Conservation (phyloP, 2,888 invertebrate genomes). For the Drosophila borborema region DNA sequence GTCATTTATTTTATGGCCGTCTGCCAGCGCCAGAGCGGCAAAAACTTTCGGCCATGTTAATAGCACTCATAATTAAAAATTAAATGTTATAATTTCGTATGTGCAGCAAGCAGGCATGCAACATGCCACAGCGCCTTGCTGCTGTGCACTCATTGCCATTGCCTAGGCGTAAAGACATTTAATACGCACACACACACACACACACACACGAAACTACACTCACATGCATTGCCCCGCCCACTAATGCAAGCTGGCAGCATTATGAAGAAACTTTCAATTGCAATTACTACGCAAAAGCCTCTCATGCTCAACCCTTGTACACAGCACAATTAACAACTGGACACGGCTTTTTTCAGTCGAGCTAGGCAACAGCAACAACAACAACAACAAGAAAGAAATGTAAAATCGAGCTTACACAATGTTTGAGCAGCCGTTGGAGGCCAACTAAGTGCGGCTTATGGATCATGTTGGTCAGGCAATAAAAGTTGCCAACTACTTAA, state of each 20-base stretch:
- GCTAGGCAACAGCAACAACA: constrained; percentile 9
- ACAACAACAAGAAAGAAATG: neutral
- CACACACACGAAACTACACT: neutral
- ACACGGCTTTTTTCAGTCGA: constrained; percentile 45
- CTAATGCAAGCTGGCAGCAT: constrained; percentile 10
- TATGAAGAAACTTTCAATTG: constrained; percentile 64
- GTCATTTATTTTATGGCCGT: constrained; percentile 48
- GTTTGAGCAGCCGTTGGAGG: constrained; percentile 53
- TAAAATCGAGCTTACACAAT: constrained; percentile 23
- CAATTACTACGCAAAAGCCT: constrained; percentile 58
- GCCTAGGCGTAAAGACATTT: constrained; percentile 32
- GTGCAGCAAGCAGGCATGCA: constrained; percentile 49
- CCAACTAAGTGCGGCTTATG: constrained; percentile 43
- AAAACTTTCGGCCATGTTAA: constrained; percentile 73
- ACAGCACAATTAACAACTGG: constrained; percentile 49
- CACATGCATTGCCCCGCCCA: neutral
- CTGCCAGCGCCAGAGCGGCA: constrained; percentile 26
- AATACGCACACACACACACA: constrained; percentile 8
- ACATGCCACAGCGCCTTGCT: constrained; percentile 14
- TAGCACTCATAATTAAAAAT: constrained; percentile 78
- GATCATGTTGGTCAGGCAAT: constrained; percentile 57
- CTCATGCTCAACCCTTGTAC: constrained; percentile 34
- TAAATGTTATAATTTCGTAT: constrained; percentile 73
- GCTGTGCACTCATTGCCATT: constrained; percentile 17
- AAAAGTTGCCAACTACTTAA: constrained; percentile 67